These are phyloP conservation scores for Orientallactaga sibirica DNA, from an alignment of 2,797 vertebrate genomes.

Conservation along the genomic window DNA sequence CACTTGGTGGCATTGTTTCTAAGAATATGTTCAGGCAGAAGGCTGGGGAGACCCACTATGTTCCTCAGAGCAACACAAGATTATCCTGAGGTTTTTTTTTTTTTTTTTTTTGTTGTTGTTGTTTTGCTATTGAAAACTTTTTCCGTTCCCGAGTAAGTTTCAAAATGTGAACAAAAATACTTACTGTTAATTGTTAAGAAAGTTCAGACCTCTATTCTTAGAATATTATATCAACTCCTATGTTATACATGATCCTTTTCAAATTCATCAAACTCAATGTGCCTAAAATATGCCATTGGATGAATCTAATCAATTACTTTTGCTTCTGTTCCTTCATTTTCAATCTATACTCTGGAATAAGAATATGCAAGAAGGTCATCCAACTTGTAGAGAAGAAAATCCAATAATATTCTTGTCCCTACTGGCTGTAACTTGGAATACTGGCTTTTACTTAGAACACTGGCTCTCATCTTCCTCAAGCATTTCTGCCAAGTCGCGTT, in stretches of 20 bases:
- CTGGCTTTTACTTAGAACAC: neutral
- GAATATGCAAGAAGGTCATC: constrained; percentile 11
- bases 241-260: constrained; percentile 36
- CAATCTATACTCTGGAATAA: neutral
- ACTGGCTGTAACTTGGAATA: neutral
- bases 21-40: neutral
- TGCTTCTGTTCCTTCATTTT: constrained; percentile 5
- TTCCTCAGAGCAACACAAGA: neutral
- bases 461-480: neutral
- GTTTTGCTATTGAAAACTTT: neutral
- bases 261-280: constrained; percentile 41
- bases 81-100: neutral
- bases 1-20: neutral
- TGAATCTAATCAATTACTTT: constrained; percentile 6
- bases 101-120: too few relatives aligned
- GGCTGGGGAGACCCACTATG: neutral
- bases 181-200: constrained; percentile 44
- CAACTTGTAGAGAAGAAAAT: neutral
- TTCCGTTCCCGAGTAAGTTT: neutral
- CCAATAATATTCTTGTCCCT: neutral
- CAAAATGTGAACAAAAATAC: neutral
- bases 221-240: constrained; percentile 21
- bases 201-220: constrained; percentile 8
- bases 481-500: neutral
- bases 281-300: neutral